These are phyloP conservation scores for Eupeodes latifasciatus DNA, from an alignment of 2,888 invertebrate genomes.

Conservation along the genomic window DNA sequence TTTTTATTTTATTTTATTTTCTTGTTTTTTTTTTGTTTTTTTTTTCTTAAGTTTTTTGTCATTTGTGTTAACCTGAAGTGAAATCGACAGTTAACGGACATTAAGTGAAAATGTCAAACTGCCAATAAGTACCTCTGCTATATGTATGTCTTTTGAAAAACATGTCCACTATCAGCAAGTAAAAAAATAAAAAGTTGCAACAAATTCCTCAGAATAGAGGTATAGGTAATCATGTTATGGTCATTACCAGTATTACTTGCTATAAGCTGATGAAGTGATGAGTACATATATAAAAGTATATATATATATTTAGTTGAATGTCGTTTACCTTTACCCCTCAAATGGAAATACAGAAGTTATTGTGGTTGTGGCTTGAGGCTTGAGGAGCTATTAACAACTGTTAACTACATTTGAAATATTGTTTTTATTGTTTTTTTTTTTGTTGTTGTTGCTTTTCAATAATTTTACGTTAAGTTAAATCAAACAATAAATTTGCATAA, in stretches of 20 bases:
- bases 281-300: too few relatives aligned
- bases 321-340: conserved; percentile 65
- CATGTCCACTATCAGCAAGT: conserved; percentile 31
- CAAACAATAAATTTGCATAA: conserved; percentile 58
- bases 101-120: conserved; percentile 71
- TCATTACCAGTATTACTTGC: conserved; percentile 58
- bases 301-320: conserved; percentile 14
- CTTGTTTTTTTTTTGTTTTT: conserved; percentile 9
- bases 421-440: background rate
- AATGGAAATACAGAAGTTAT: background rate
- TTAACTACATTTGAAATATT: conserved; percentile 49
- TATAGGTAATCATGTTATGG: conserved; percentile 53
- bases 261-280: too few relatives aligned
- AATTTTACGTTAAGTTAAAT: background rate
- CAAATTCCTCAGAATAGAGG: conserved; percentile 10
- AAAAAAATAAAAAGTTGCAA: conserved; percentile 10
- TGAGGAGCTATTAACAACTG: conserved; percentile 48
- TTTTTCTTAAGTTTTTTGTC: background rate
- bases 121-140: conserved; percentile 44
- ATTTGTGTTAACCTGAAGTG: conserved; percentile 45
- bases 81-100: conserved; percentile 56
- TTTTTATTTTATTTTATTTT: background rate
- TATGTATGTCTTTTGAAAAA: background rate
- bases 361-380: background rate
- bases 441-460: conserved; percentile 25